Base-by-base conservation (phyloP, 2,888 invertebrate genomes). In the Campoplex nolae region DNA sequence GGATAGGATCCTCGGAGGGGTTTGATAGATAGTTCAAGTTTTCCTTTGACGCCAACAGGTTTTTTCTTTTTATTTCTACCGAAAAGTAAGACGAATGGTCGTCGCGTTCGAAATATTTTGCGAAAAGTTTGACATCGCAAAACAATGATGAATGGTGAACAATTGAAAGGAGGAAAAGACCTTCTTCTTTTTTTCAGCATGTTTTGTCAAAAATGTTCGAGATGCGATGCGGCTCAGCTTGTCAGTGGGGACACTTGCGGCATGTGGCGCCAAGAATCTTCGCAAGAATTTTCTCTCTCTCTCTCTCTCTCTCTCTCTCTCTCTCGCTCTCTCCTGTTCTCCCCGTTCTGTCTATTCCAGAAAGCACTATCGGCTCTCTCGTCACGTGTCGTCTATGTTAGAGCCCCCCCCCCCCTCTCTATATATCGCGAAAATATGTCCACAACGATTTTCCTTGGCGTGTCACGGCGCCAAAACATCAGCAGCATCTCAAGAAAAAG, bases 51-150 rank as follows among this genome's bases (percentile, higher is more conserved):
- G 75, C 38, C 38, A 38, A 11, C 11, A 13, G 11, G 13, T 13
- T 45, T 13, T 13, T 45, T 45, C 1, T 45, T 13, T 45, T 45
- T 45, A 2, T 11, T 1, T 11, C 2, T 45, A 11, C 45, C 9
- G 11, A 23, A 78, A 78, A 88, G 83, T 71, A 88, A 88, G 90
- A 86, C 38, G 68, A 82, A 88, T 85, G 83, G 80, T 75, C 73
- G 79, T 58, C 6, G 23, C 23, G 23, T 23, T 16, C 56, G 38
- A 54, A 45, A 74, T 74, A 38, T 75, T 62, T 62, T 23, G 28
- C 13, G 3, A 28, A 68, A 54, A 58, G 62, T 51, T n/a, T 75
- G 42, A 58, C 68, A n/a, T 38, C 6, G 13, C 8, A 51, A 38
- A 68, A 79, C 54, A 35, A 45, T 56, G 23, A 74, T 54, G 8